Evolutionary conservation across 30 jellyfish, hydroid and myxozoan genomes (phyloP).

Genomic region (Cassiopea andromeda): DNA sequence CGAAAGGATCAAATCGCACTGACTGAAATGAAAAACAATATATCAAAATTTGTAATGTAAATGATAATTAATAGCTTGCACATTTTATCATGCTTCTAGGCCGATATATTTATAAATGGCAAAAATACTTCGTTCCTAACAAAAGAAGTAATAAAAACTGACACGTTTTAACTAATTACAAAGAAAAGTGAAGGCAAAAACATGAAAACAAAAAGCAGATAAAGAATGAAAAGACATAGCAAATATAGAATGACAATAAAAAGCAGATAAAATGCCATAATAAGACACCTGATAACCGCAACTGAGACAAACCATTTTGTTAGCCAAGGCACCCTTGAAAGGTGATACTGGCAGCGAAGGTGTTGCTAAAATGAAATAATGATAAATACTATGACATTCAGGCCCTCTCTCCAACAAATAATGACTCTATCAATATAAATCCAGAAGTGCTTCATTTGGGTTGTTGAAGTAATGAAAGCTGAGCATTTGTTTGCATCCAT

Average conservation of each 20-base stretch:
- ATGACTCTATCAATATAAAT: too few species aligned
- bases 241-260: background rate
- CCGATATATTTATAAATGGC: too few species aligned
- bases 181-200: background rate
- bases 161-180: background rate
- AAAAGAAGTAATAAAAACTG: too few species aligned
- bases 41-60: too few species aligned
- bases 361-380: constrained; percentile 9
- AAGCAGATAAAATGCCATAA: background rate
- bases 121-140: too few species aligned
- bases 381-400: too few species aligned
- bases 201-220: background rate
- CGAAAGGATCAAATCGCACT: constrained; percentile 85
- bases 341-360: constrained; percentile 58
- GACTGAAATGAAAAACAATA: constrained; percentile 39
- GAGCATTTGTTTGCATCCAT: too few species aligned
- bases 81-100: too few species aligned
- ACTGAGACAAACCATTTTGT: constrained; percentile 71
- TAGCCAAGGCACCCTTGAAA: constrained; percentile 86
- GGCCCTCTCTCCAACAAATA: too few species aligned
- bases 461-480: too few species aligned
- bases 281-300: constrained; percentile 83
- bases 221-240: background rate
- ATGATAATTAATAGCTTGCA: background rate
- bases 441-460: too few species aligned